Base-by-base conservation (phyloP, 2,797 vertebrate genomes). In the Melanotaenia parkinsoni region DNA sequence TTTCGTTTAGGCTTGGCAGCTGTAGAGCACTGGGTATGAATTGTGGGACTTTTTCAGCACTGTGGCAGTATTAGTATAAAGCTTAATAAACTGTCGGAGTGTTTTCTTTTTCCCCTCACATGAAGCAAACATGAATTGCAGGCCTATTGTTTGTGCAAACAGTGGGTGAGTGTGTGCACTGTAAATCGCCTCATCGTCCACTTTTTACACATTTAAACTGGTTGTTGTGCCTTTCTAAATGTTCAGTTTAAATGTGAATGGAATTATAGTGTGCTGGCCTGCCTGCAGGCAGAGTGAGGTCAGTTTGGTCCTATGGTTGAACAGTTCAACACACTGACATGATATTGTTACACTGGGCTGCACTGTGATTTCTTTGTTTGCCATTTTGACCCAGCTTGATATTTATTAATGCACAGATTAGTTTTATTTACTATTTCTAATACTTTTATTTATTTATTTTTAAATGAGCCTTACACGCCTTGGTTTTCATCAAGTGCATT, bases 1-100 rank as follows among this genome's bases (percentile, higher is more conserved):
- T 85, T 81, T 79, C 45, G 75, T 84, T 83, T 66, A 35, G 37
- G 20, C 26, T 62, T 70, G 72, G 64, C 63, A 72, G 53, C n/a
- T 56, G 63, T 30, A n/a, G 54, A 67, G 74, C 35, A 43, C 68
- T 35, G 35, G 65, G 67, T 35, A 24, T 70, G 50, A 77, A 76
- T 72, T 77, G 58, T 81, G 76, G 61, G 54, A 73, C 66, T 65
- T 80, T 79, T 62, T 75, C 26, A 68, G 24, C 51, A 38, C 24
- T 20, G 58, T 68, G 57, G 53, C 64, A 56, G 30, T 57, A 63
- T 80, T 76, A 58, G 32, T 77, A 24, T 59, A 51, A 70, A 74
- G 32, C 56, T 74, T 63, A 74, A 67, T 70, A 51, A 70, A 69
- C 54, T 58, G 33, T 64, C 69, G 9, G 1, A 71, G 22, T 35